phyloP scores from a whole-genome alignment of 1,140 invertebrate genomes.

The Dufourea novaeangliae region DNA sequence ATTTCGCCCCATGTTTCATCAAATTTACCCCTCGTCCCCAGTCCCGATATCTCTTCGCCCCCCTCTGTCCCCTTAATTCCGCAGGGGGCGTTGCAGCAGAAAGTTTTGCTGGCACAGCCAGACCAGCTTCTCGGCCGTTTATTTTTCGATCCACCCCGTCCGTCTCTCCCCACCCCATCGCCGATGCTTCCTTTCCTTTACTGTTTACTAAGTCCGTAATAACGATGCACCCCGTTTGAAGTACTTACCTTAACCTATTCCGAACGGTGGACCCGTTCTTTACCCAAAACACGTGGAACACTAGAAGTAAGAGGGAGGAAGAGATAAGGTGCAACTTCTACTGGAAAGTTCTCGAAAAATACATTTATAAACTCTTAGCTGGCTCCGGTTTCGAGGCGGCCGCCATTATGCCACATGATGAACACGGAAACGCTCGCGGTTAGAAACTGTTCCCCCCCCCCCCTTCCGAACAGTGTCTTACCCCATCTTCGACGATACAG shows the following conservation, averaged over 20 bases:
- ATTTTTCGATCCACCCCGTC: slow-evolving; percentile 51
- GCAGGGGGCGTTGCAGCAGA: slow-evolving; percentile 54
- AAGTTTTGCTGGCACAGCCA: slow-evolving; percentile 62
- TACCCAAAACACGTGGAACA: background rate
- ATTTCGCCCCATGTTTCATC: slow-evolving; percentile 32
- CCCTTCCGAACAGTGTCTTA: background rate
- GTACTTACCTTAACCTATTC: slow-evolving; percentile 37
- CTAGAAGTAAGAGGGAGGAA: slow-evolving; percentile 21
- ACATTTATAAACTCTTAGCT: slow-evolving; percentile 46
- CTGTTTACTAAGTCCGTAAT: slow-evolving; percentile 65
- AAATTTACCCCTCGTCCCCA: slow-evolving; percentile 1
- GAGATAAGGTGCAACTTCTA: slow-evolving; percentile 25
- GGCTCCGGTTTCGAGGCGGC: background rate
- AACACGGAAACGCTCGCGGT: slow-evolving; percentile 29
- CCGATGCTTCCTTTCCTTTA: slow-evolving; percentile 17
- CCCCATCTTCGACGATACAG: slow-evolving; percentile 13
- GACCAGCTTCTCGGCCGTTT: slow-evolving; percentile 44
- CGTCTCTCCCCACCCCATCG: slow-evolving; percentile 10
- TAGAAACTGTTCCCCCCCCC: slow-evolving; percentile 7
- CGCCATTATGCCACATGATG: slow-evolving; percentile 44
- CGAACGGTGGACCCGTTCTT: slow-evolving; percentile 27
- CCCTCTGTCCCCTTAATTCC: slow-evolving; percentile 39
- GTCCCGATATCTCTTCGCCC: background rate
- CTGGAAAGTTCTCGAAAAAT: slow-evolving; percentile 39
- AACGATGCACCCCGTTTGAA: slow-evolving; percentile 56